These are phyloP conservation scores for Ethmia dodecea DNA, from an alignment of 2,888 invertebrate species.

Conservation along the genomic window DNA sequence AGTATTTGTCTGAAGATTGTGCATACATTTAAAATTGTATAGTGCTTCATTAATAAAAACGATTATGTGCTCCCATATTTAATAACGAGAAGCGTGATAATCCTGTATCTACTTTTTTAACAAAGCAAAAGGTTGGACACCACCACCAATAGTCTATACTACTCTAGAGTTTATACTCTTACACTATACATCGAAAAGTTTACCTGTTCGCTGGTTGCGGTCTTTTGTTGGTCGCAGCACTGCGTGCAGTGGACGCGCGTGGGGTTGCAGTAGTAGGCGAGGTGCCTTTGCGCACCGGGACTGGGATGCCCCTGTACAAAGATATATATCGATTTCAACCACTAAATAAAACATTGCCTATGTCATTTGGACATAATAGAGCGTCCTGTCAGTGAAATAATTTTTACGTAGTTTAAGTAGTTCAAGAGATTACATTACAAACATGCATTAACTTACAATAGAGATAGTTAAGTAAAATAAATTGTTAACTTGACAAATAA, in stretches of 20 bases:
- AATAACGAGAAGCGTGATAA: neutral
- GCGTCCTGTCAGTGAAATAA: too few relatives aligned
- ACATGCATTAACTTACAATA: too few relatives aligned
- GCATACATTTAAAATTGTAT: constrained; percentile 27
- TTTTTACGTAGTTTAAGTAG: too few relatives aligned
- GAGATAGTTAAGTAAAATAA: too few relatives aligned
- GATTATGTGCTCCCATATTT: neutral
- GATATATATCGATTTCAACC: too few relatives aligned
- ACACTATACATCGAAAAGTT: neutral
- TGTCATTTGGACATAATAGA: too few relatives aligned
- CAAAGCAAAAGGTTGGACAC: neutral
- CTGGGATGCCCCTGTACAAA: constrained; percentile 71
- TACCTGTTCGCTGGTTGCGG: constrained; percentile 64
- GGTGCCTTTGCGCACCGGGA: constrained; percentile 64
- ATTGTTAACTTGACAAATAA: too few relatives aligned
- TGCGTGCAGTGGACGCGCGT: constrained; percentile 35
- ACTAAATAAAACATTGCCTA: too few relatives aligned
- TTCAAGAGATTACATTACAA: too few relatives aligned
- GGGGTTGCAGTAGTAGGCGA: constrained; percentile 55
- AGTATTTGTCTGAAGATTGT: constrained; percentile 55
- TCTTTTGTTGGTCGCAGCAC: constrained; percentile 39
- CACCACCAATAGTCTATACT: neutral
- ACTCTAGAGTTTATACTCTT: neutral
- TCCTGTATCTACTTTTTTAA: neutral
- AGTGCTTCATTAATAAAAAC: neutral